Base-by-base conservation (phyloP, 2,888 invertebrate species). In the Idaea aversata region DNA sequence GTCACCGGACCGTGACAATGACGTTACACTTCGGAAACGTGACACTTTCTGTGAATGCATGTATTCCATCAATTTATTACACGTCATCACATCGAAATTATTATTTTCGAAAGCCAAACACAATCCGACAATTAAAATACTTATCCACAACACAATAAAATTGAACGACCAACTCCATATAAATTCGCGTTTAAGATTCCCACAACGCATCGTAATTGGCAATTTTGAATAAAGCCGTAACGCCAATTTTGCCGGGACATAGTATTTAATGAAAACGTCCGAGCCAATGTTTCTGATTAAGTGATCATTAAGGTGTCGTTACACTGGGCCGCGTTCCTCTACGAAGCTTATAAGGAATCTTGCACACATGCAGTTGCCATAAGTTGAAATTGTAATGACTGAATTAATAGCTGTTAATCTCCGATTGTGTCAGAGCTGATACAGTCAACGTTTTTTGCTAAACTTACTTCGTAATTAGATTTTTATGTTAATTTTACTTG, bases 261-360 rank as follows among this genome's bases (percentile, higher is more conserved):
- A 68, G 72, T 70, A 72, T 77, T 78, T 81, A 81, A 84, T 83
- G 80, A 80, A 83, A 83, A 78, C 78, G 77, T 84, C 82, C 72
- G 72, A 71, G 76, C 73, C 75, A 72, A 68, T 62, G 73, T 47
- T 72, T 66, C 80, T 86, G 84, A 88, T 88, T 85, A 86, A 87
- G 85, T 77, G 84, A 82, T 87, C 85, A 84, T 88, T 86, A 87
- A 81, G 77, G 84, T 81, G 82, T 84, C 74, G 79, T 85, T 86
- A 82, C 79, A 80, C 82, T 75, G 74, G 76, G 74, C 71, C 67
- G 72, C 76, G 78, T 78, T 79, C 76, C 78, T 70, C 73, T 68
- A 15, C 62, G 25, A 38, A 5, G 61, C 69, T 60, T 71, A 67
- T 82, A 85, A 70, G 86, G 86, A 76, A 83, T 76, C 80, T 83